Evolutionary conservation across 2,113 vertebrate species (phyloP).

Genomic region (Ciconia boyciana): DNA sequence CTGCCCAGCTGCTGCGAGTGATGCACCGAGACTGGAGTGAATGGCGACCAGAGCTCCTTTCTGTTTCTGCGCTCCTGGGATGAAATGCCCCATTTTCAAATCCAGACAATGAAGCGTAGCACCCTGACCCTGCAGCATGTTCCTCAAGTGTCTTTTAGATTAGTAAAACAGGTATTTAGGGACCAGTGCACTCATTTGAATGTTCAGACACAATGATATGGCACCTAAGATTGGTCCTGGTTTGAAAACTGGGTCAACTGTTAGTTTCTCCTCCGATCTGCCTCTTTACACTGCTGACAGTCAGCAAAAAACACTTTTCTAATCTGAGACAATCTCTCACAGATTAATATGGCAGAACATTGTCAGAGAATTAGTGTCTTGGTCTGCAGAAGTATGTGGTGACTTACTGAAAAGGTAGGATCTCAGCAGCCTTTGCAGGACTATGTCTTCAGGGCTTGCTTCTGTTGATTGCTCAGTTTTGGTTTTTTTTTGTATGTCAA

Average conservation of each 20-base stretch:
- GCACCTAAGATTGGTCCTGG: background rate
- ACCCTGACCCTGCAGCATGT: background rate
- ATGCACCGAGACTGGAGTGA: background rate
- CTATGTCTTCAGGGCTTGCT: background rate
- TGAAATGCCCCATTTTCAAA: background rate
- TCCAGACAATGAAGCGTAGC: background rate
- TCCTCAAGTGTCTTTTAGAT: background rate
- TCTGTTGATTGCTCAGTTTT: background rate
- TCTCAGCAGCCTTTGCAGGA: background rate
- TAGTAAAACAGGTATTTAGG: background rate
- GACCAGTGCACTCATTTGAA: background rate
- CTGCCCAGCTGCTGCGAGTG: background rate
- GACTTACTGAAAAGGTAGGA: background rate
- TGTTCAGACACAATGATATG: background rate
- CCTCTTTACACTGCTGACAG: background rate
- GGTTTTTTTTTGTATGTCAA: background rate
- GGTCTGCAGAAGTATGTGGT: background rate
- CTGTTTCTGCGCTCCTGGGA: background rate
- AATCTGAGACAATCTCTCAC: background rate
- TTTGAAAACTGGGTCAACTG: slow-evolving; percentile 50
- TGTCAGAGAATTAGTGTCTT: background rate
- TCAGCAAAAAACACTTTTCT: background rate
- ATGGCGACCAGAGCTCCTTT: background rate
- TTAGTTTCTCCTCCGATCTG: slow-evolving; percentile 12
- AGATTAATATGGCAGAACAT: background rate